These are phyloP conservation scores for Ophioninae sp. DNA, from an alignment of 2,888 invertebrate species.

Conservation along the genomic window DNA sequence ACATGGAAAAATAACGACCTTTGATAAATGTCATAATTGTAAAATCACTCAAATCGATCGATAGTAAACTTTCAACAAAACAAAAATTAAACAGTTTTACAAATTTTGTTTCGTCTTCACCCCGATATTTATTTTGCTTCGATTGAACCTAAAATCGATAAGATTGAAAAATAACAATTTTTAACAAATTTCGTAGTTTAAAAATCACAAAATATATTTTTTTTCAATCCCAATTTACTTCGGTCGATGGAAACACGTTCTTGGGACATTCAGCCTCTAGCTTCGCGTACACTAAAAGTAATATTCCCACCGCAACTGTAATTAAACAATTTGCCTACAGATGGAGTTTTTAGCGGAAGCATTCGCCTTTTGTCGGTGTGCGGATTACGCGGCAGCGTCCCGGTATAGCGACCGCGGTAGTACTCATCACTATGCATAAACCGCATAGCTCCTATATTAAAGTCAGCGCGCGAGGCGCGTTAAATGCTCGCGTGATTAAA, in stretches of 20 bases:
- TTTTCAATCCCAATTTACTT: neutral
- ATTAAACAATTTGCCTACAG: constrained; percentile 81
- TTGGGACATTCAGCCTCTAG: neutral
- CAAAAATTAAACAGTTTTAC: too few species aligned
- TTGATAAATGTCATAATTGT: too few species aligned
- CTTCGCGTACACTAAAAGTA: constrained; percentile 36
- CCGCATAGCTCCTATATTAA: constrained; percentile 80
- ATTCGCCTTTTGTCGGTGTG: constrained; percentile 66
- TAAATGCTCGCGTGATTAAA: constrained; percentile 80
- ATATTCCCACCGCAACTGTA: constrained; percentile 71
- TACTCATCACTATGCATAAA: constrained; percentile 77
- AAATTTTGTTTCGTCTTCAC: too few species aligned
- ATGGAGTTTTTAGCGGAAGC: constrained; percentile 79
- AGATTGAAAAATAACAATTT: too few species aligned
- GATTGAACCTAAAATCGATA: too few species aligned
- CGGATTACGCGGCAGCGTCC: constrained; percentile 47
- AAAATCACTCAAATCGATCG: too few species aligned
- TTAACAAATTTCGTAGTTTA: too few species aligned
- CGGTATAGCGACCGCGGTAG: constrained; percentile 8
- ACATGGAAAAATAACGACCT: too few species aligned
- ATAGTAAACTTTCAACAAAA: too few species aligned
- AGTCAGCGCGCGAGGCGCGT: constrained; percentile 67
- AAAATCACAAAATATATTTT: neutral
- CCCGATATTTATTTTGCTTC: too few species aligned
- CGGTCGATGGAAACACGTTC: constrained; percentile 2